A percentile compares a stretch with the other conserved stretches of the same genome.
phyloP scores from a whole-genome alignment of 2,113 vertebrate genomes.

The Coryphaenoides rupestris region DNA sequence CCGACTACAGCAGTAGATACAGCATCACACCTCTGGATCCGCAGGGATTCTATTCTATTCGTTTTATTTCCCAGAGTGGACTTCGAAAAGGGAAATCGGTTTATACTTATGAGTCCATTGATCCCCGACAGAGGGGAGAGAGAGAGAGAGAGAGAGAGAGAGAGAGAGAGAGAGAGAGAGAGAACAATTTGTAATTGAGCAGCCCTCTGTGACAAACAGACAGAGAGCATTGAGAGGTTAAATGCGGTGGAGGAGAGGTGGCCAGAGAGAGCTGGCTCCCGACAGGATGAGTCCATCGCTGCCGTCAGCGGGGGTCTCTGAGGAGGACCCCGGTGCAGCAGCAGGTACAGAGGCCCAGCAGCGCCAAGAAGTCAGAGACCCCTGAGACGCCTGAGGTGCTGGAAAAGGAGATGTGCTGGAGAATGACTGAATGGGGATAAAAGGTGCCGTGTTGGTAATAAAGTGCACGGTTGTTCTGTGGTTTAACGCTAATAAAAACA shows the following conservation, averaged over 20 bases:
- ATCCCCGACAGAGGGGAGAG: slow-evolving; percentile 62
- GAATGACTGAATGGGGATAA: no score
- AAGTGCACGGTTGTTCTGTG: no score
- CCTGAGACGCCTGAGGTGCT: no score
- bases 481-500: no score
- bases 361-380: no score
- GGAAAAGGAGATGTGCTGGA: no score
- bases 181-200: slow-evolving; percentile 3
- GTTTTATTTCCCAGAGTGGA: slow-evolving; percentile 64
- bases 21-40: slow-evolving; percentile 34
- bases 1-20: slow-evolving; percentile 37
- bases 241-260: no score
- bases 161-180: slow-evolving; percentile 33
- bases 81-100: slow-evolving; percentile 70
- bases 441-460: no score
- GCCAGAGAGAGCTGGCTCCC: slow-evolving; percentile 45
- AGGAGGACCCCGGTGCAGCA: no score
- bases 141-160: not conserved
- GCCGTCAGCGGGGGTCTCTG: slow-evolving; percentile 4
- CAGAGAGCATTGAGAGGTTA: no score
- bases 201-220: not conserved
- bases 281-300: slow-evolving; percentile 47
- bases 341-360: no score
- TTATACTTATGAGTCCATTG: slow-evolving; percentile 73
- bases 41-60: slow-evolving; percentile 40